Percentiles rank a stretch among this genome's conserved stretches.
phyloP scores from a whole-genome alignment of 2,888 invertebrate genomes.

The Pseudococcus longispinus region DNA sequence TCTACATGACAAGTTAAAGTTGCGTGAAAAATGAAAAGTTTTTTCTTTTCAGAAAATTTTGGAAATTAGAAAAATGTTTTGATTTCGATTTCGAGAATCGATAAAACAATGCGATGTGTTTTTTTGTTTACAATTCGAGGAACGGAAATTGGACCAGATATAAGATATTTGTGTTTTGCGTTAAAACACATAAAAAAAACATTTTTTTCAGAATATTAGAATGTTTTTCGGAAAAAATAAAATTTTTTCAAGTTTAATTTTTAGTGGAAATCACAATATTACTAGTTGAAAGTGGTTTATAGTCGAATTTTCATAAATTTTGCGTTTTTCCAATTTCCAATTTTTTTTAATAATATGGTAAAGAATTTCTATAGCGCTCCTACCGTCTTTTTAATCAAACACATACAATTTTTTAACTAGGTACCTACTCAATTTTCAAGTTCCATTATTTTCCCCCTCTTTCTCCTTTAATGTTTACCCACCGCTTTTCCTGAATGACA shows the following conservation, averaged over 20 bases:
- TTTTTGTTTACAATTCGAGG: background rate
- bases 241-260: too few species aligned
- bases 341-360: background rate
- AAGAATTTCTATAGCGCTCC: background rate
- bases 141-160: background rate
- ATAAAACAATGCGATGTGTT: too few species aligned
- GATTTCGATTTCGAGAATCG: background rate
- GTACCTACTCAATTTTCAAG: background rate
- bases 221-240: too few species aligned
- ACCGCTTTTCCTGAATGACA: background rate
- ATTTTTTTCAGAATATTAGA: too few species aligned
- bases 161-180: background rate
- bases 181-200: background rate
- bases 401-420: background rate
- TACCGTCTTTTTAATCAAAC: background rate
- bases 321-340: background rate
- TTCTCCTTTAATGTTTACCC: background rate
- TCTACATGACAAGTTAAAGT: background rate
- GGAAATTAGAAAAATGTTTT: background rate
- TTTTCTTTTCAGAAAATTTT: background rate
- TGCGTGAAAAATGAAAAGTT: background rate
- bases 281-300: too few species aligned
- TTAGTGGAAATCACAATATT: too few species aligned
- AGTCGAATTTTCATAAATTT: background rate
- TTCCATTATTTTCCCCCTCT: background rate